Conservation (phyloP, 1,140 invertebrate species). For the Trichomalopsis sarcophagae region DNA sequence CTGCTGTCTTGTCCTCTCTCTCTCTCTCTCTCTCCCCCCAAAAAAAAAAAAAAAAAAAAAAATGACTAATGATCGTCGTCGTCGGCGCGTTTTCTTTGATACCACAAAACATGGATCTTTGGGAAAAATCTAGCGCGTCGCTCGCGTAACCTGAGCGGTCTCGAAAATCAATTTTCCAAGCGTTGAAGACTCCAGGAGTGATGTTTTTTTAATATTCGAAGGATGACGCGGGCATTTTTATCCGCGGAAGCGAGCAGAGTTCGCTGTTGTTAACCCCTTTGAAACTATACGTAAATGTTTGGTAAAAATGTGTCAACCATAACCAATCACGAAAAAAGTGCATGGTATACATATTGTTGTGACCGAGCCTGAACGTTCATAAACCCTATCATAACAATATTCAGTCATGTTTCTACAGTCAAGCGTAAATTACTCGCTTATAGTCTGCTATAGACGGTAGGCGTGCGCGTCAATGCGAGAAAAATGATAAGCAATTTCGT, state of each 20-base stretch:
- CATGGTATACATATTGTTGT: no score
- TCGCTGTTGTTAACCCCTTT: neutral
- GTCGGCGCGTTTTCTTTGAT: conserved; percentile 37
- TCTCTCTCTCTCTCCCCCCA: neutral
- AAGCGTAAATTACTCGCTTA: no score
- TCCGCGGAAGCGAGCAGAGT: neutral
- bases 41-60: no score
- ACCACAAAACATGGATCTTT: conserved; percentile 5
- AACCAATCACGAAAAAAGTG: neutral
- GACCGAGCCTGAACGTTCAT: no score
- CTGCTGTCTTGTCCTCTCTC: conserved; percentile 40
- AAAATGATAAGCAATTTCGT: neutral
- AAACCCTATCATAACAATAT: no score
- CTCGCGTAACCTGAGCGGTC: neutral
- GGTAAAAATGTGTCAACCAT: neutral
- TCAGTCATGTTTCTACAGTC: no score
- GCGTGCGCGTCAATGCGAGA: neutral
- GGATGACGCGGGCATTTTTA: neutral
- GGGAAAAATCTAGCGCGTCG: neutral
- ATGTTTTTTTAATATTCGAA: neutral
- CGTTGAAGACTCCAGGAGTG: neutral
- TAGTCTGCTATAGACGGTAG: neutral
- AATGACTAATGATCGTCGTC: conserved; percentile 42
- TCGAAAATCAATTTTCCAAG: conserved; percentile 17
- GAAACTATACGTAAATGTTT: neutral